Evolutionary conservation across 2,113 vertebrate genomes (phyloP).

Genomic region (Agelaius tricolor): DNA sequence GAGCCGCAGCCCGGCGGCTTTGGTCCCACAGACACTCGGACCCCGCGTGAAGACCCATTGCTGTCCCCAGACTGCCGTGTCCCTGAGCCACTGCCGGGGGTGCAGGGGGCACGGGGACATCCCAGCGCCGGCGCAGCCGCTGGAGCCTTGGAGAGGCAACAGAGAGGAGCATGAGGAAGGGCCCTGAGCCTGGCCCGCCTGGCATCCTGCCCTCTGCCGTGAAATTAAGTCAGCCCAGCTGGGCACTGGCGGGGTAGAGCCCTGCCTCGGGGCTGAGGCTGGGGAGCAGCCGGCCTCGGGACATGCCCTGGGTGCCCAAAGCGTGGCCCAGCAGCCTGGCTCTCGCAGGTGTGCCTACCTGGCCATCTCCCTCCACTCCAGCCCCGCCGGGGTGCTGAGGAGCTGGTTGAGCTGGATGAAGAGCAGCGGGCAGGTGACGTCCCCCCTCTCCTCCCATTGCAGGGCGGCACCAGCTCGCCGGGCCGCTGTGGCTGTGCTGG

Average conservation of each 20-base stretch:
- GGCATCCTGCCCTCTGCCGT: background rate
- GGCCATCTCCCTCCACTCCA: constrained; percentile 75
- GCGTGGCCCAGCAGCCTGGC: background rate
- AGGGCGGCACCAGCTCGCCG: background rate
- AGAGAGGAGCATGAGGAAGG: background rate
- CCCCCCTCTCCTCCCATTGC: background rate
- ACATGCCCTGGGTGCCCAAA: background rate
- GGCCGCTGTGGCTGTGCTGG: background rate
- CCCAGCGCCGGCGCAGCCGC: fast-evolving
- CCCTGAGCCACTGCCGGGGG: fast-evolving
- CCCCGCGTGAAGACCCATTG: fast-evolving
- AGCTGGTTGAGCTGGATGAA: constrained; percentile 82
- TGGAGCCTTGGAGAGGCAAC: background rate
- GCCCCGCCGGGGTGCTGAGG: constrained; percentile 37
- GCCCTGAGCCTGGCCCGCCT: background rate
- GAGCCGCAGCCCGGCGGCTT: background rate
- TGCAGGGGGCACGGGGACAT: fast-evolving
- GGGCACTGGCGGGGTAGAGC: background rate
- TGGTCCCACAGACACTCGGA: fast-evolving
- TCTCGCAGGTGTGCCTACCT: constrained; percentile 62
- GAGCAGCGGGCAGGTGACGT: constrained; percentile 10
- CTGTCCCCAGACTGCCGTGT: background rate
- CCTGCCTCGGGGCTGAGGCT: background rate
- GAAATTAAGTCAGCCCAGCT: background rate
- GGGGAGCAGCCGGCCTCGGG: background rate